phyloP scores from a whole-genome alignment of 35 echinoderm and acorn worm genomes.

The Ophioderma brevispina region DNA sequence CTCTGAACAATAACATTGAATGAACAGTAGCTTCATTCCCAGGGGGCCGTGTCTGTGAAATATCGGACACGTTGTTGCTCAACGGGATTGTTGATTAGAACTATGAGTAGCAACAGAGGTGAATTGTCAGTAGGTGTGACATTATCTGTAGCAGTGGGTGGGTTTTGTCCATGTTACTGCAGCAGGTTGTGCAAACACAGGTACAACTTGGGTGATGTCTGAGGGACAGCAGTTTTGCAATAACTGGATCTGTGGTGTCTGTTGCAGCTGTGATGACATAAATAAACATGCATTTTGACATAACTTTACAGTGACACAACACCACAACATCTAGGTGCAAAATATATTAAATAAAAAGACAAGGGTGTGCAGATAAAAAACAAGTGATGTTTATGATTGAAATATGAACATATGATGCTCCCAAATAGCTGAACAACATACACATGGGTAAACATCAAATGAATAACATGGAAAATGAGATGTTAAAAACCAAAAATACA shows the following conservation, averaged over 20 bases:
- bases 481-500: too few relatives aligned
- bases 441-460: too few relatives aligned
- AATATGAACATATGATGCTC: too few relatives aligned
- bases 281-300: too few relatives aligned
- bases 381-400: too few relatives aligned
- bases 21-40: conserved; percentile 44
- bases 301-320: too few relatives aligned
- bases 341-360: too few relatives aligned
- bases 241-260: conserved; percentile 17
- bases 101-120: background rate
- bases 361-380: too few relatives aligned
- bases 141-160: conserved; percentile 58
- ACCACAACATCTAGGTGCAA: too few relatives aligned
- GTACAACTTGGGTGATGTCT: conserved; percentile 4
- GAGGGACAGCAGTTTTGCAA: conserved; percentile 53
- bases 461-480: too few relatives aligned
- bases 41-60: conserved; percentile 56
- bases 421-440: too few relatives aligned
- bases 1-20: conserved; percentile 52
- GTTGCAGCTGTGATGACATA: background rate
- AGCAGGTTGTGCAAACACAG: background rate
- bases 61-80: conserved; percentile 57
- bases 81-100: conserved; percentile 13
- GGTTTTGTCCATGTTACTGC: conserved; percentile 37
- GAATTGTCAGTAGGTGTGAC: conserved; percentile 7